Evolutionary conservation across 2,888 invertebrate species (phyloP).

Genomic region (Conistra vaccinii): DNA sequence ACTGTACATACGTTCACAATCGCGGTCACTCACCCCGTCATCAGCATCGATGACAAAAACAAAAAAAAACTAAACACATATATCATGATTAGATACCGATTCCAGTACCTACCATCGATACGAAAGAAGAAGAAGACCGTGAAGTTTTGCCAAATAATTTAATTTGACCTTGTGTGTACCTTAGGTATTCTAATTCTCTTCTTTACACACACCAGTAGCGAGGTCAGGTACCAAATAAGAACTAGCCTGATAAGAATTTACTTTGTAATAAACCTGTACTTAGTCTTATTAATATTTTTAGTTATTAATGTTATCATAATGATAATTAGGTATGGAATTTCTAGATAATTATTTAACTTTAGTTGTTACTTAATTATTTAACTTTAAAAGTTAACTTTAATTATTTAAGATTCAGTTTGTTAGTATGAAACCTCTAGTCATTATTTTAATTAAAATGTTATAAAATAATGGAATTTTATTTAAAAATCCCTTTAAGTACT

Average conservation of each 20-base stretch:
- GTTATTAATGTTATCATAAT: constrained; percentile 6
- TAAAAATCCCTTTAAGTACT: not conserved
- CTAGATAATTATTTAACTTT: not conserved
- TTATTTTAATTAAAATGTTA: constrained; percentile 4
- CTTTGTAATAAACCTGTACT: not conserved
- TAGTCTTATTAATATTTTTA: not conserved
- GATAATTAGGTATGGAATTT: not conserved
- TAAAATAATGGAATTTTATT: not conserved
- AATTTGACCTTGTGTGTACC: not conserved
- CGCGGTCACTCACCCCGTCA: not conserved
- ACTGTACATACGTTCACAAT: not conserved
- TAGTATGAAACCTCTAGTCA: not conserved
- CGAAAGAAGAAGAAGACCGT: not conserved
- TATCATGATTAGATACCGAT: not conserved
- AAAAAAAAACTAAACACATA: no score
- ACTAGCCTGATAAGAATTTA: not conserved
- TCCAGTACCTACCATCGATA: not conserved
- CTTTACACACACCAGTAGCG: no score
- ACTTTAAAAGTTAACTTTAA: not conserved
- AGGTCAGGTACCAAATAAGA: not conserved
- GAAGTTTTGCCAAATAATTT: not conserved
- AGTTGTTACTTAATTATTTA: not conserved
- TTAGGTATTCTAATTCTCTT: not conserved
- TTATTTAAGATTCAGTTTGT: not conserved
- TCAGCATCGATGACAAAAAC: no score